Percentiles rank a stretch among this genome's conserved stretches.
phyloP scores from a whole-genome alignment of 2,113 vertebrate genomes.

The Larimichthys polyactis region DNA sequence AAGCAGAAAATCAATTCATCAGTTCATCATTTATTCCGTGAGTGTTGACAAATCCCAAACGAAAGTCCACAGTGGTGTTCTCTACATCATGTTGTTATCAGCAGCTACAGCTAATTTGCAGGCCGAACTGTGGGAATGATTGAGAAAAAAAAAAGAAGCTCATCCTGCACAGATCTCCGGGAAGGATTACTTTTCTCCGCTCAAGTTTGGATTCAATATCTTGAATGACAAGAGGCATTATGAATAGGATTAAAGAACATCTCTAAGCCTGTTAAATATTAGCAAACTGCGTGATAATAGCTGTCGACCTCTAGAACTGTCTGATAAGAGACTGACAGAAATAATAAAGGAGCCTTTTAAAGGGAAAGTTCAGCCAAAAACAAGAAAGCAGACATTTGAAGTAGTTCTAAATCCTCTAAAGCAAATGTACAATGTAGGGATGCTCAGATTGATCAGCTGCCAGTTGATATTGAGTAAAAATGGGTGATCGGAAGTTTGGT shows the following conservation, averaged over 20 bases:
- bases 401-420: background rate
- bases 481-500: too few relatives aligned
- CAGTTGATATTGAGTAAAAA: too few relatives aligned
- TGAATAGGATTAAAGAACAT: slow-evolving; percentile 46
- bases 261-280: slow-evolving; percentile 35
- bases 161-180: slow-evolving; percentile 20
- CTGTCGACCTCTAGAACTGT: slow-evolving; percentile 32
- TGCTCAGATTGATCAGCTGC: background rate
- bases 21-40: background rate
- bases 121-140: slow-evolving; percentile 2
- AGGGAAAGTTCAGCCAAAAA: background rate
- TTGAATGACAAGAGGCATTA: slow-evolving; percentile 29
- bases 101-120: slow-evolving; percentile 27
- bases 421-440: background rate
- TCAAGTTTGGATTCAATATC: slow-evolving; percentile 37
- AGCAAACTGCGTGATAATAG: slow-evolving; percentile 46
- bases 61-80: background rate
- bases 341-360: background rate
- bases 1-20: background rate
- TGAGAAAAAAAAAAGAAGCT: background rate
- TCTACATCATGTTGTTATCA: background rate
- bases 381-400: background rate
- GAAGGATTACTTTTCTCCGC: slow-evolving; percentile 30
- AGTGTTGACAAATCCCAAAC: slow-evolving; percentile 11
- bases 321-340: slow-evolving; percentile 29